Percentiles rank a stretch among this genome's conserved stretches.
These are phyloP conservation scores for Papilio helenus DNA, from an alignment of 1,140 invertebrate species.

Conservation along the genomic window DNA sequence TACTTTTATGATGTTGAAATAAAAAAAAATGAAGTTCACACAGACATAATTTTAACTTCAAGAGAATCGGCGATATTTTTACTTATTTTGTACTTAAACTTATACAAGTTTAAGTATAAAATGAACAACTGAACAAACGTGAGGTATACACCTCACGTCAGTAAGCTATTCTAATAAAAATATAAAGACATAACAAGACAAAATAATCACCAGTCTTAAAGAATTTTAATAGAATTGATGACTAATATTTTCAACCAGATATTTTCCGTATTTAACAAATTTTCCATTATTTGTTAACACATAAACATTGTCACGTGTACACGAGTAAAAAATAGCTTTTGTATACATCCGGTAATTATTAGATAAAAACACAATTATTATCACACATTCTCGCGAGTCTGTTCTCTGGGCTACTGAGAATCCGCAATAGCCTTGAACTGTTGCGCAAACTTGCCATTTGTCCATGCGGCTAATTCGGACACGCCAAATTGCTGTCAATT, in stretches of 20 bases:
- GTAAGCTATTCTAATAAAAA: not conserved
- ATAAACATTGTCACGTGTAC: not conserved
- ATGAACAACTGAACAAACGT: too few species aligned
- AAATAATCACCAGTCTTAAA: not conserved
- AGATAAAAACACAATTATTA: constrained; percentile 36
- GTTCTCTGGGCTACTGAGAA: constrained; percentile 5
- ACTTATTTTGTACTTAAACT: too few species aligned
- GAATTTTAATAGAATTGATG: not conserved
- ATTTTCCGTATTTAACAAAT: too few species aligned
- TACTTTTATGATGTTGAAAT: not conserved
- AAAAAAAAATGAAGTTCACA: not conserved
- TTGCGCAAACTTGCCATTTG: constrained; percentile 65
- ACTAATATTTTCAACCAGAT: too few species aligned
- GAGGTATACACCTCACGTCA: not conserved
- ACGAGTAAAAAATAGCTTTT: not conserved
- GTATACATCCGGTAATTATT: constrained; percentile 34
- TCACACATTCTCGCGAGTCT: constrained; percentile 1
- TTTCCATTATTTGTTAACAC: not conserved
- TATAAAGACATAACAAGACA: not conserved
- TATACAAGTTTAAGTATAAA: too few species aligned
- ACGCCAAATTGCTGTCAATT: constrained; percentile 5
- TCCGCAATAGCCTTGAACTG: constrained; percentile 61
- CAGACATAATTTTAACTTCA: too few species aligned
- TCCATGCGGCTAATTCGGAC: constrained; percentile 43
- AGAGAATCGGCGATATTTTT: too few species aligned